Evolutionary conservation across 2,888 invertebrate species (phyloP).

Genomic region (Cantharis lateralis): DNA sequence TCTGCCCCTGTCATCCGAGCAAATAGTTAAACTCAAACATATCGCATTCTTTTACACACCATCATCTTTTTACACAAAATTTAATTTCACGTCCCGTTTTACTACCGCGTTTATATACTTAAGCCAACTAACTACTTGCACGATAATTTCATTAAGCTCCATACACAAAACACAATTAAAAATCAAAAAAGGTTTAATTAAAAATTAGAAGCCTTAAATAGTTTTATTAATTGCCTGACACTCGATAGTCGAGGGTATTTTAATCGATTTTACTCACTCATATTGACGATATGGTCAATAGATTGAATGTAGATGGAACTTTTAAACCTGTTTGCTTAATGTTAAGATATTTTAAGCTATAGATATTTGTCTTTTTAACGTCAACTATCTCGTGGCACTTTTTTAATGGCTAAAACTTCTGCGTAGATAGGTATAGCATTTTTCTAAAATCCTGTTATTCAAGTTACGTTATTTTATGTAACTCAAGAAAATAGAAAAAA

Average conservation of each 20-base stretch:
- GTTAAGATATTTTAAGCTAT: conserved; percentile 18
- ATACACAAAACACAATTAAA: not conserved
- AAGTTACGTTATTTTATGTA: not conserved
- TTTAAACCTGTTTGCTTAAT: conserved; percentile 22
- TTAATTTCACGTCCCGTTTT: not conserved
- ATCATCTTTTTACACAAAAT: not conserved
- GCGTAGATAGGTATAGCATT: conserved; percentile 8
- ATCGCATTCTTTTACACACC: not conserved
- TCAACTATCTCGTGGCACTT: conserved; percentile 12
- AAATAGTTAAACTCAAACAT: conserved; percentile 30
- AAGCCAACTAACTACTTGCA: not conserved
- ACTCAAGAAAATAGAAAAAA: not conserved
- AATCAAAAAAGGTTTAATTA: conserved; percentile 13
- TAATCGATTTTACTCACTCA: conserved; percentile 18
- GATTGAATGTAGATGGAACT: conserved; percentile 11
- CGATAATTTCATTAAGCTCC: not conserved
- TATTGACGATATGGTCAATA: conserved; percentile 13
- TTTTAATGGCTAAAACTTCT: conserved; percentile 8
- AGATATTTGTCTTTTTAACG: conserved; percentile 21
- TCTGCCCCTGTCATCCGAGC: conserved; percentile 35
- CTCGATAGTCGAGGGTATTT: conserved; percentile 13
- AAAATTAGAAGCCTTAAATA: conserved; percentile 11
- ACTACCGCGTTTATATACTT: not conserved
- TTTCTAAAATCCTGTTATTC: not conserved
- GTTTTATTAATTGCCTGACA: conserved; percentile 20